Percentiles rank a stretch among this genome's conserved stretches.
Conservation (phyloP, 2,888 invertebrate genomes). For the Agrochola litura region DNA sequence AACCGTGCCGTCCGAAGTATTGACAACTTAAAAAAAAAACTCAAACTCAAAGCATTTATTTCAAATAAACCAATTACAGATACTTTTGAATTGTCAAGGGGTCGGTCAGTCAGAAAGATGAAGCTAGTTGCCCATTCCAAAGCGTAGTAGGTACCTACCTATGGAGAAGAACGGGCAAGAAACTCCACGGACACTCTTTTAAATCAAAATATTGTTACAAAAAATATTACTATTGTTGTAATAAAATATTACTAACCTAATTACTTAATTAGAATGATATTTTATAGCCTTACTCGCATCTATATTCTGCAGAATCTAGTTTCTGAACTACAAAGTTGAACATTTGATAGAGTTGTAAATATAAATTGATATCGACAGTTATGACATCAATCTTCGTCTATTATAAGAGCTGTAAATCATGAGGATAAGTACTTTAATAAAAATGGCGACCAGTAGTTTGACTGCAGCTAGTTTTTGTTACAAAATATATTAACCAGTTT, state of each 20-base stretch:
- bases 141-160: too few species aligned
- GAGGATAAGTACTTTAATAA: conserved; percentile 16
- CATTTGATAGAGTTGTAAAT: conserved; percentile 46
- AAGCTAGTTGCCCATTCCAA: too few species aligned
- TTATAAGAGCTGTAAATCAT: conserved; percentile 38
- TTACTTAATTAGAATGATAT: conserved; percentile 1
- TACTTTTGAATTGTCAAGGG: too few species aligned
- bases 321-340: conserved; percentile 10
- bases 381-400: conserved; percentile 31
- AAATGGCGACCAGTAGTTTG: conserved; percentile 8
- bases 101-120: too few species aligned
- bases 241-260: not conserved
- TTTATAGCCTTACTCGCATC: not conserved
- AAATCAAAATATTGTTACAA: too few species aligned
- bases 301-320: not conserved
- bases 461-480: conserved; percentile 20
- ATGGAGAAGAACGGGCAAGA: too few species aligned
- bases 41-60: too few species aligned
- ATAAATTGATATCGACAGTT: conserved; percentile 31
- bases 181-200: too few species aligned
- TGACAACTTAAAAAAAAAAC: not conserved
- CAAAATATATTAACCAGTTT: conserved; percentile 20
- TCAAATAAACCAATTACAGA: too few species aligned
- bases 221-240: not conserved
- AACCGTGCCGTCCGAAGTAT: not conserved